phyloP scores from a whole-genome alignment of 2,113 vertebrate species.

The Ancistrus triradiatus region DNA sequence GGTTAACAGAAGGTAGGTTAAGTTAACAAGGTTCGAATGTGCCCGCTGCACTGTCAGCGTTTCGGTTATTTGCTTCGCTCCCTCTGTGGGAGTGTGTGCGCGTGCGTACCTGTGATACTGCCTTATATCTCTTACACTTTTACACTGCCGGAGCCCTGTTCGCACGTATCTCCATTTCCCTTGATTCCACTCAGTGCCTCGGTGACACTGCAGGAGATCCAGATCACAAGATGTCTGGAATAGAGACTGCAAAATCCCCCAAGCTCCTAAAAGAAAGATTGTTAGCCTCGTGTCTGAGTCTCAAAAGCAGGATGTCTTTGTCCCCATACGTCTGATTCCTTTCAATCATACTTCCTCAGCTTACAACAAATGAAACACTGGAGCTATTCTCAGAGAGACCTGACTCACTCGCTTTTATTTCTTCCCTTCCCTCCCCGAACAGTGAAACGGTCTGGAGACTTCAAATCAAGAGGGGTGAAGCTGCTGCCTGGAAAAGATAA shows the following conservation, averaged over 20 bases:
- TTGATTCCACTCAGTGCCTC: slow-evolving; percentile 3
- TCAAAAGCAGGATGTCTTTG: slow-evolving; percentile 7
- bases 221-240: neutral
- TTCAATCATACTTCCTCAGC: slow-evolving; percentile 9
- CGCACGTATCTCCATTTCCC: neutral
- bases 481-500: slow-evolving; percentile 99
- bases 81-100: too few relatives aligned
- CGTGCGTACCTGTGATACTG: too few relatives aligned
- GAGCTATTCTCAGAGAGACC: neutral
- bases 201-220: neutral
- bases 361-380: neutral
- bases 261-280: neutral
- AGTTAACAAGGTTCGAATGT: too few relatives aligned
- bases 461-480: slow-evolving; percentile 99
- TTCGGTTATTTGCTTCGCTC: too few relatives aligned
- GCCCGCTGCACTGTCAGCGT: too few relatives aligned
- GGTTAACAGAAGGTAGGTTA: too few relatives aligned
- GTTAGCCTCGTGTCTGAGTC: slow-evolving; percentile 4
- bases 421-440: slow-evolving; percentile 67
- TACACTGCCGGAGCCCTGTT: too few relatives aligned
- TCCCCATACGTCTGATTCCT: neutral
- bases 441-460: slow-evolving; percentile 99
- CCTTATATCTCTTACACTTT: too few relatives aligned
- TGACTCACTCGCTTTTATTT: neutral
- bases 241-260: neutral